These are phyloP conservation scores for Palythoa heliodiscus DNA, from an alignment of 92 coral and sea anemone species.

Conservation along the genomic window DNA sequence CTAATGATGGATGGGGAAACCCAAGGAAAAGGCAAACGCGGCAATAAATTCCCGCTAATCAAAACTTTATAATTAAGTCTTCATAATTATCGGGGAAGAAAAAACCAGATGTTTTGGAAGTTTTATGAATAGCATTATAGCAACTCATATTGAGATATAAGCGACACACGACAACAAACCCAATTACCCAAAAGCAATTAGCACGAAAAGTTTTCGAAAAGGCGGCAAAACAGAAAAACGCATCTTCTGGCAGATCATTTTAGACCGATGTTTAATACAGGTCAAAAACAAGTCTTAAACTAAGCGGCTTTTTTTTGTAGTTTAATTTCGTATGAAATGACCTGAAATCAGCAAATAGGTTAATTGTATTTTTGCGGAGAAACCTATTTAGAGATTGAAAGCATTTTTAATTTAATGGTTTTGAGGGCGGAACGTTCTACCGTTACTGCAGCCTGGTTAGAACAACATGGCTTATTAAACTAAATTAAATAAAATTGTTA, in stretches of 20 bases:
- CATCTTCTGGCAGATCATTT: neutral
- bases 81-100: conserved; percentile 16
- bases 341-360: neutral
- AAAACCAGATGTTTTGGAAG: conserved; percentile 66
- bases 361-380: conserved; percentile 14
- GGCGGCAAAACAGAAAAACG: conserved; percentile 28
- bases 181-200: conserved; percentile 66
- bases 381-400: conserved; percentile 1
- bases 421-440: conserved; percentile 3
- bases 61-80: conserved; percentile 46
- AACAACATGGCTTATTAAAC: conserved; percentile 19
- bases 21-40: neutral
- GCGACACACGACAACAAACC: conserved; percentile 52
- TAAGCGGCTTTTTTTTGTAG: conserved; percentile 17
- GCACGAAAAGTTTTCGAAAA: conserved; percentile 49
- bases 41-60: conserved; percentile 24
- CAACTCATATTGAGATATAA: conserved; percentile 48
- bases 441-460: neutral
- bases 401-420: neutral
- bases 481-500: conserved; percentile 32
- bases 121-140: conserved; percentile 54
- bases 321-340: conserved; percentile 22
- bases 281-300: conserved; percentile 32
- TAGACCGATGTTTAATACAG: conserved; percentile 18
- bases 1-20: neutral